A percentile compares a stretch with the other conserved stretches of the same genome.
These are phyloP conservation scores for Sebastes schlegelii DNA, from an alignment of 2,113 vertebrate genomes.

Conservation along the genomic window DNA sequence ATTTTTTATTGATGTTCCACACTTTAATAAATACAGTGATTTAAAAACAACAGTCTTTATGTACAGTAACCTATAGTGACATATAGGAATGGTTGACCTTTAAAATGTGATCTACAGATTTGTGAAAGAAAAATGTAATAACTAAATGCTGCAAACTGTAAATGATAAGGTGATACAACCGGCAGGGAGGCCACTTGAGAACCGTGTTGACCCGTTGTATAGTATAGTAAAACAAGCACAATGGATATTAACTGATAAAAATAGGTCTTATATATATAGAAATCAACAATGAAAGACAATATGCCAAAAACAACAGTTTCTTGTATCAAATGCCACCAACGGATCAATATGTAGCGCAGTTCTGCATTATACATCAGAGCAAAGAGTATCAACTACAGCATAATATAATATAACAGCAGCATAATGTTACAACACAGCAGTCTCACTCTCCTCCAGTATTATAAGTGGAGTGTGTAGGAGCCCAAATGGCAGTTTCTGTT, in stretches of 20 bases:
- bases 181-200: no score
- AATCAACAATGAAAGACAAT: constrained; percentile 16
- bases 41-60: neutral
- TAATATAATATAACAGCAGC: neutral
- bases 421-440: constrained; percentile 21
- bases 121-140: neutral
- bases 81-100: neutral
- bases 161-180: neutral
- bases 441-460: neutral
- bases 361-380: neutral
- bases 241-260: no score
- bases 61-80: neutral
- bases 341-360: neutral
- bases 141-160: neutral
- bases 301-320: neutral
- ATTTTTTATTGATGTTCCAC: neutral
- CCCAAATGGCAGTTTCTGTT: neutral
- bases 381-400: neutral
- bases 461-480: neutral
- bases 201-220: no score
- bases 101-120: neutral
- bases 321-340: constrained; percentile 21
- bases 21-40: neutral
- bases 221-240: no score
- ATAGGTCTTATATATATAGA: neutral